Percentiles rank a stretch among this genome's conserved stretches.
Conservation (phyloP, 2,797 vertebrate species). For the Percopsis omiscomaycus region DNA sequence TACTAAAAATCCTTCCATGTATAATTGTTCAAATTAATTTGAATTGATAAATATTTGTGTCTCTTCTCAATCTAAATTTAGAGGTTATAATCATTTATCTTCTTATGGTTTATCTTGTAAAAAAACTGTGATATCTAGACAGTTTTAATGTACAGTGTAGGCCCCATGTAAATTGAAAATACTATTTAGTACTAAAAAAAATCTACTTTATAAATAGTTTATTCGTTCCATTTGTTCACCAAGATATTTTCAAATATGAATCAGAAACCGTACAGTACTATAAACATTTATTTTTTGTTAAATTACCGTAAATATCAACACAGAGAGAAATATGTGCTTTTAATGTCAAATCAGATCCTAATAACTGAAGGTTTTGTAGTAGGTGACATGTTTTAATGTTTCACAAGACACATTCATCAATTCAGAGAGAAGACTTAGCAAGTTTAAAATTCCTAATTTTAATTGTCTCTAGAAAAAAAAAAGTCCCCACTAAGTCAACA, state of each 20-base stretch:
- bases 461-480: too few relatives aligned
- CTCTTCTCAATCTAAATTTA: slow-evolving; percentile 1
- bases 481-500: too few relatives aligned
- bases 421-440: too few relatives aligned
- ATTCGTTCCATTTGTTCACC: slow-evolving; percentile 45
- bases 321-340: slow-evolving; percentile 1
- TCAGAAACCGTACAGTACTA: slow-evolving; percentile 10
- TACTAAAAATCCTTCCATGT: not conserved
- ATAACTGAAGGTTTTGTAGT: not conserved
- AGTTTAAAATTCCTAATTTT: too few relatives aligned
- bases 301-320: slow-evolving; percentile 12
- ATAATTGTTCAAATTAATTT: not conserved
- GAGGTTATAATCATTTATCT: not conserved
- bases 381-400: not conserved
- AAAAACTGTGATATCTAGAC: not conserved
- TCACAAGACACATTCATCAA: not conserved
- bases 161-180: slow-evolving; percentile 11
- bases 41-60: not conserved
- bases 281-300: not conserved
- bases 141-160: not conserved
- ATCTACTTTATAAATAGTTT: not conserved
- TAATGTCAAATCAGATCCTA: not conserved
- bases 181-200: not conserved
- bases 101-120: too few relatives aligned
- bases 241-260: slow-evolving; percentile 39